Conservation (phyloP, 1,140 invertebrate species). For the Zaprionus gabonicus region DNA sequence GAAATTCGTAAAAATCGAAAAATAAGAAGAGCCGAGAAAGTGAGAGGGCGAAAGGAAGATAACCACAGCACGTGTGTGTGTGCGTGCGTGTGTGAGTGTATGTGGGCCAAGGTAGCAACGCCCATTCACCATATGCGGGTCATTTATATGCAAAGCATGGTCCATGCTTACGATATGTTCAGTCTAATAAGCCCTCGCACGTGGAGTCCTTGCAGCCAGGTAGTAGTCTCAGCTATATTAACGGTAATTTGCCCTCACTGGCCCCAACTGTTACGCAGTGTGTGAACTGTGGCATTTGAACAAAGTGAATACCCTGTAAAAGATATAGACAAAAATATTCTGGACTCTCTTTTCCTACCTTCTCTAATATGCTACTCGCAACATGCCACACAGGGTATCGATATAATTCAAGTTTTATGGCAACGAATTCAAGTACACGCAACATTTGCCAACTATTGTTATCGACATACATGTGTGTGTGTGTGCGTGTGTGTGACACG, state of each 20-base stretch:
- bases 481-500: neutral
- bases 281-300: neutral
- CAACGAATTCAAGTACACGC: constrained; percentile 1
- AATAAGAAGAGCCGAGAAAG: neutral
- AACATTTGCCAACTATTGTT: constrained; percentile 20
- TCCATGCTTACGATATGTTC: constrained; percentile 65
- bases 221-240: constrained; percentile 41
- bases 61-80: constrained; percentile 5
- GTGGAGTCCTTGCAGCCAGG: constrained; percentile 44
- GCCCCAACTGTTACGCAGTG: constrained; percentile 11
- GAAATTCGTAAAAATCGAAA: constrained; percentile 35
- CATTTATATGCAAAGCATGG: constrained; percentile 80
- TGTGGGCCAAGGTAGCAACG: constrained; percentile 50
- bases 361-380: neutral
- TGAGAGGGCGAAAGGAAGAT: neutral
- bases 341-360: neutral
- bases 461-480: neutral
- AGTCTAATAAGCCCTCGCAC: constrained; percentile 66
- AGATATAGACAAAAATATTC: neutral
- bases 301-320: neutral
- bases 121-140: constrained; percentile 53
- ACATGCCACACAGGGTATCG: neutral
- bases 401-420: constrained; percentile 22
- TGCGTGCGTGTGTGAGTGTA: neutral
- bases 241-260: constrained; percentile 42